phyloP scores from a whole-genome alignment of 1,140 invertebrate genomes.

The Chionoecetes opilio region DNA sequence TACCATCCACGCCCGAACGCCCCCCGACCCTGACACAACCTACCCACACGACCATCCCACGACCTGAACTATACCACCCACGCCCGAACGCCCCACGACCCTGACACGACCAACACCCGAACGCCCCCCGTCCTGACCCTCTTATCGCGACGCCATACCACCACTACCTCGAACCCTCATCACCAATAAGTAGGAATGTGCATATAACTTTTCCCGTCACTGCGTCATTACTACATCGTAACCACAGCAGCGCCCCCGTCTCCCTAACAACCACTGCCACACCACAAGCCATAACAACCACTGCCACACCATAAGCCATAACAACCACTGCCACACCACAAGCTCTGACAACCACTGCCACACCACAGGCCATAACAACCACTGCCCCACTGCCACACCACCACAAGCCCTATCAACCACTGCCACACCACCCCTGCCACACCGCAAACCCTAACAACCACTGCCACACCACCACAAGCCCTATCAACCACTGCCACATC shows the following conservation, averaged over 20 bases:
- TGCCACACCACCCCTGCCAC: not conserved
- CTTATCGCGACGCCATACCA: not conserved
- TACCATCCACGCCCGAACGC: not conserved
- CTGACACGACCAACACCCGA: not conserved
- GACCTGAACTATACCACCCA: constrained; percentile 1
- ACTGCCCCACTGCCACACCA: not conserved
- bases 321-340: not conserved
- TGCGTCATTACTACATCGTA: not conserved
- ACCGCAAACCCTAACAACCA: not conserved
- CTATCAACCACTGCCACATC: not conserved
- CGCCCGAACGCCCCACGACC: not conserved
- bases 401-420: not conserved
- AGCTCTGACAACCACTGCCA: not conserved
- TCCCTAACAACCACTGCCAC: not conserved
- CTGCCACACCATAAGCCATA: too few species aligned
- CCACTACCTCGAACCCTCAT: not conserved
- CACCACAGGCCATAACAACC: too few species aligned
- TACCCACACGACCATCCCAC: not conserved
- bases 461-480: not conserved
- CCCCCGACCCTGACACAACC: not conserved
- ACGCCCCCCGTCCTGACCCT: not conserved
- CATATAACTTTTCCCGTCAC: not conserved
- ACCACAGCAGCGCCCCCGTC: not conserved
- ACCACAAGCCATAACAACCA: not conserved
- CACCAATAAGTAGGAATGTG: not conserved